Base-by-base conservation (phyloP, 2,888 invertebrate species). In the Heliconius charithonia region DNA sequence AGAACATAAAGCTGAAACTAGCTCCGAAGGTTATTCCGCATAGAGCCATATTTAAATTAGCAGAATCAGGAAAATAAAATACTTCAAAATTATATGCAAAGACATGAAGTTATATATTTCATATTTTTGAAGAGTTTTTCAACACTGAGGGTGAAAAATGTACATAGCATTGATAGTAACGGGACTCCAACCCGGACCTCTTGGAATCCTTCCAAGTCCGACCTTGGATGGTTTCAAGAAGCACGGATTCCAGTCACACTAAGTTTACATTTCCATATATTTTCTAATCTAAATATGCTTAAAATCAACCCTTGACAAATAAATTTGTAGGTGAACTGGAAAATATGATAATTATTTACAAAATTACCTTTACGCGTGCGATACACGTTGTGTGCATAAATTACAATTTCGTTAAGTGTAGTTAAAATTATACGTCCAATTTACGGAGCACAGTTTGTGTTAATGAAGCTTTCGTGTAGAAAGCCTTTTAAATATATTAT, bases 381-480 rank as follows among this genome's bases (percentile, higher is more conserved):
- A 69, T 45, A 69, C 25, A 69, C 25, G 7, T 25, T 45, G 69
- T 41, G 13, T 45, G 69, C 41, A 7, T 41, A n/a, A 41, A 69
- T 69, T 25, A 69, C 13, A 25, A n/a, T 67, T 37, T 37, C 66
- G 22, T 66, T 66, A 32, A 32, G 37, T 67, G 37, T 67, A 41
- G n/a, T 41, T 41, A 69, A 69, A 41, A 45, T 45, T 69, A 69
- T 41, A 69, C 7, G 41, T 41, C 3, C 69, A 69, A 41, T 69
- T 41, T 69, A 0, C 41, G n/a, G 25, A 41, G 12, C 41, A n/a
- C 37, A 45, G 25, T 16, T 41, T 69, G 16, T 41, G 7, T 25
- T 25, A 25, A 41, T 32, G n/a, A 67, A 67, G n/a, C 67, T 67
- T 41, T 67, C 16, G n/a, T 67, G 6, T 67, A 67, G 3, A 27